Base-by-base conservation (phyloP, 2,113 vertebrate genomes). In the Campylorhamphus procurvoides region DNA sequence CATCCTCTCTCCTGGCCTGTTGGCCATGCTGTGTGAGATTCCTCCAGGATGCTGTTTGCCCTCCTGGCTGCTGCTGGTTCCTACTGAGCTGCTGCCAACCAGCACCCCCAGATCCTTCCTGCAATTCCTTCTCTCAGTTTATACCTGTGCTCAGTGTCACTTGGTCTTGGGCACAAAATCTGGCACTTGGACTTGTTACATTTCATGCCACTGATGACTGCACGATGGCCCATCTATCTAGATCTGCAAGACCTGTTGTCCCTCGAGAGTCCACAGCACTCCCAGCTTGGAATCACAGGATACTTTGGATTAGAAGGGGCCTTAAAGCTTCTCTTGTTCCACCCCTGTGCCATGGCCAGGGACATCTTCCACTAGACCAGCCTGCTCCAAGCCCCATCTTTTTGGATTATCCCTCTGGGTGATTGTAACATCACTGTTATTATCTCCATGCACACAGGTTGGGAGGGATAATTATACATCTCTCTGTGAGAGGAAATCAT, bases 371-470 rank as follows among this genome's bases (percentile, higher is more conserved):
- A 19, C 25, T 31, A 79, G 24, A 67, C 2, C 20, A 73, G 20
- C n/a, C 1, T 79, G 82, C 29, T 79, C 53, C 25, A 49, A 73
- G 18, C 25, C 39, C 4, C 0, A 0, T 46, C 10, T 22, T 62
- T 76, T 33, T 18, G n/a, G 25, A 55, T 49, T 68, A 40, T 18
- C n/a, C 59, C 46, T 50, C 33, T 7, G 29, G 16, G 7, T 1
- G 5, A 46, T 14, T 64, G 28, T 42, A 66, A 31, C 25, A 28
- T 22, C 22, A 17, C 10, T 35, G n/a, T 40, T 25, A 4, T 5
- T 12, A n/a, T 19, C 15, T 63, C 42, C 25, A 53, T 29, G 29
- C 50, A 66, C 28, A 5, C 40, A 19, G 28, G 20, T 7, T 44
- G 9, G 12, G 14, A 84, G 17, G 18, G 37, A 56, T 22, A 20